These are phyloP conservation scores for Sarcophilus harrisii DNA, from an alignment of 2,797 vertebrate genomes.

Conservation along the genomic window DNA sequence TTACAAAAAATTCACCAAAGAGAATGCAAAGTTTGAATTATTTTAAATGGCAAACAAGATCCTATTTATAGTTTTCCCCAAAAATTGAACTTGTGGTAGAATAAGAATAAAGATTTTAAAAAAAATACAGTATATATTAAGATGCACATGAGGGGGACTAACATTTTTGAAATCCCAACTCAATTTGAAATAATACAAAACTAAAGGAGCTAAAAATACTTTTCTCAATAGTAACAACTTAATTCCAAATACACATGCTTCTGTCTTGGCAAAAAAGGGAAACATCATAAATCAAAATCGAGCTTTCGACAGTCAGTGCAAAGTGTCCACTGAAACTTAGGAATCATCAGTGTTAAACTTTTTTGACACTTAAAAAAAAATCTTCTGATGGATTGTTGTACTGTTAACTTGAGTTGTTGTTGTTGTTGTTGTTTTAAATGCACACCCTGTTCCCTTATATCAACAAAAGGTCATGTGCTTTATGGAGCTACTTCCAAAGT, in stretches of 20 bases:
- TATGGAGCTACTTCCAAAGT: constrained; percentile 83
- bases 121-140: constrained; percentile 66
- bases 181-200: constrained; percentile 63
- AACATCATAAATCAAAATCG: constrained; percentile 75
- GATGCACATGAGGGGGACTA: constrained; percentile 65
- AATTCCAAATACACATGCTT: constrained; percentile 66
- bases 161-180: constrained; percentile 65
- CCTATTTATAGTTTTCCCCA: constrained; percentile 82
- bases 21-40: constrained; percentile 84
- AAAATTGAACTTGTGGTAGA: constrained; percentile 77
- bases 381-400: constrained; percentile 63
- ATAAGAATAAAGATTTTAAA: constrained; percentile 72
- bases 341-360: constrained; percentile 55
- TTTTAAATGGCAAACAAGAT: constrained; percentile 81
- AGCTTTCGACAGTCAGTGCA: constrained; percentile 67
- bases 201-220: constrained; percentile 53
- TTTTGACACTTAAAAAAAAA: constrained; percentile 71
- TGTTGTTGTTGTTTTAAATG: constrained; percentile 19
- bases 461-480: constrained; percentile 86
- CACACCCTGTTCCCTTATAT: constrained; percentile 74
- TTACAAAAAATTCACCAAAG: constrained; percentile 81
- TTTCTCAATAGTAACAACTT: constrained; percentile 76
- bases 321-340: constrained; percentile 73
- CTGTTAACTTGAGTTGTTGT: constrained; percentile 74
- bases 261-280: constrained; percentile 56